These are phyloP conservation scores for Hyperopisus bebe DNA, from an alignment of 2,113 vertebrate genomes.

Conservation along the genomic window DNA sequence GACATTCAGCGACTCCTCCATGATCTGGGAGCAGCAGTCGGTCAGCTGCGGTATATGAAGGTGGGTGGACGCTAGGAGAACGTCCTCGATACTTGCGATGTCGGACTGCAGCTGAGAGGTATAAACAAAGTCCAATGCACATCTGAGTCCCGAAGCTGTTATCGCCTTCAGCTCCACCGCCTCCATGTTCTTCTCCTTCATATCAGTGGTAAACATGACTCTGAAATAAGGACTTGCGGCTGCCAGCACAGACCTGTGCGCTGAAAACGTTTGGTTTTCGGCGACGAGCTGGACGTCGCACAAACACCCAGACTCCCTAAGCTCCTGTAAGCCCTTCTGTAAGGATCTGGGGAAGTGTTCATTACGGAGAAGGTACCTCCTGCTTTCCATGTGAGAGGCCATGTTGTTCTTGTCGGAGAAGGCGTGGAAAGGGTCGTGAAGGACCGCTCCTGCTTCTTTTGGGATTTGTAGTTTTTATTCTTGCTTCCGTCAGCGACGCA, in stretches of 20 bases:
- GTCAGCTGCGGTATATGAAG: conserved; percentile 20
- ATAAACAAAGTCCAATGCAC: conserved; percentile 24
- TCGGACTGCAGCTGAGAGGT: conserved; percentile 19
- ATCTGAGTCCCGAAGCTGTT: conserved; percentile 18
- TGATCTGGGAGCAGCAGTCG: conserved; percentile 20
- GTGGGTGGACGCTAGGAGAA: conserved; percentile 19
- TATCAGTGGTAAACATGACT: conserved; percentile 24
- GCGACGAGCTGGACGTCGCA: conserved; percentile 21
- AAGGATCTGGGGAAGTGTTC: conserved; percentile 20
- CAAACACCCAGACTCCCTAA: conserved; percentile 20
- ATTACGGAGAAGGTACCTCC: conserved; percentile 11
- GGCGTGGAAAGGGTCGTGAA: background rate
- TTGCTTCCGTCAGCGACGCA: background rate
- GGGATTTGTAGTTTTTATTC: conserved; percentile 17
- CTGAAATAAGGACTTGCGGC: conserved; percentile 26
- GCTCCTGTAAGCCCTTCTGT: conserved; percentile 21
- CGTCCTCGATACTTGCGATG: conserved; percentile 19
- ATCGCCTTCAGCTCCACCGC: conserved; percentile 24
- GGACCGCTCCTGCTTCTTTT: background rate
- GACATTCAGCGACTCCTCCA: conserved; percentile 11
- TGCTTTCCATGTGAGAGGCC: conserved; percentile 11
- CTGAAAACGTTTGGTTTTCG: conserved; percentile 17
- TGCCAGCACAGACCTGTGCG: conserved; percentile 22
- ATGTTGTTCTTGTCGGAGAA: conserved; percentile 21
- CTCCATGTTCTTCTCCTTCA: conserved; percentile 21